phyloP scores from a whole-genome alignment of 2,888 invertebrate species.

The Carabus problematicus region DNA sequence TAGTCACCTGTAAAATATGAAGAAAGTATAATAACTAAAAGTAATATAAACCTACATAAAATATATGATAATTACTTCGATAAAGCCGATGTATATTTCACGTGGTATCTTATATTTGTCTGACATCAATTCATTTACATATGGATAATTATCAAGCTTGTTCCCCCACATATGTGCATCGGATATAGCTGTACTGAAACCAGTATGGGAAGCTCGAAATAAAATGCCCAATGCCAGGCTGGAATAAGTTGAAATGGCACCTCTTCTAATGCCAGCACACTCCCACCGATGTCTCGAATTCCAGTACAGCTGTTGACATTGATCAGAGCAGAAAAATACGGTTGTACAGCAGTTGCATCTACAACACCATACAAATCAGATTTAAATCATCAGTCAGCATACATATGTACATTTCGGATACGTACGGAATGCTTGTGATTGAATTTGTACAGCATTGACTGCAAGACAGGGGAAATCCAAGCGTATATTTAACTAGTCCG shows the following conservation, averaged over 20 bases:
- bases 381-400: background rate
- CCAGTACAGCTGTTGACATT: background rate
- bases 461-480: background rate
- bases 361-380: background rate
- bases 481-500: no score
- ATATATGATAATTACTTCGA: background rate
- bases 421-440: background rate
- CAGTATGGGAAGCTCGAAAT: constrained; percentile 3
- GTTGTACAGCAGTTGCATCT: background rate
- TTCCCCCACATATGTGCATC: constrained; percentile 3
- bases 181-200: constrained; percentile 1
- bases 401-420: background rate
- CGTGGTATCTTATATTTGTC: background rate
- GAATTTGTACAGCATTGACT: background rate
- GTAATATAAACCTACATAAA: background rate
- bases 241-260: background rate
- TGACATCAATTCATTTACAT: background rate
- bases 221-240: background rate
- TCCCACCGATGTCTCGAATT: background rate
- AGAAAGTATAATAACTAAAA: no score
- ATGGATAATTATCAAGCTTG: constrained; percentile 10
- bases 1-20: no score
- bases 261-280: background rate
- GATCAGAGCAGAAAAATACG: constrained; percentile 1
- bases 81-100: background rate